Conservation (phyloP, 2,113 vertebrate species). For the Dryoscopus gambensis region DNA sequence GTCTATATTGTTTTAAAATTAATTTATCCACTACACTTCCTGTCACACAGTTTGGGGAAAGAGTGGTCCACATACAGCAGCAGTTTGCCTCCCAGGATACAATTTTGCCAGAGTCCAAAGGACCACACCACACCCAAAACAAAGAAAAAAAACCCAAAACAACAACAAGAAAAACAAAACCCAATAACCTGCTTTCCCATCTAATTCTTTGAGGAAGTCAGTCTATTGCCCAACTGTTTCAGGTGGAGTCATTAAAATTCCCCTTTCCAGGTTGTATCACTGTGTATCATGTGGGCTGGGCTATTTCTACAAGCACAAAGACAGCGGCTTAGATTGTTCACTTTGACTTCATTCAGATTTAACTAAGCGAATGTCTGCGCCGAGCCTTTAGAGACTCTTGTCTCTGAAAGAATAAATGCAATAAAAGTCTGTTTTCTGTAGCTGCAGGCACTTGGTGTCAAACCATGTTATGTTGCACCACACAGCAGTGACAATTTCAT, state of each 20-base stretch:
- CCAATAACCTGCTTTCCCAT: background rate
- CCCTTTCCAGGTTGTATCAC: background rate
- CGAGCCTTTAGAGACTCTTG: slow-evolving; percentile 69
- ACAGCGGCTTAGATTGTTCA: slow-evolving; percentile 45
- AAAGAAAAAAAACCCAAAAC: too few relatives aligned
- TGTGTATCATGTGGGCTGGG: background rate
- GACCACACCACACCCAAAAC: background rate
- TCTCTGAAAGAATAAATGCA: slow-evolving; percentile 71
- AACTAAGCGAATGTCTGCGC: slow-evolving; percentile 68
- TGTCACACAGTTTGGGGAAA: background rate
- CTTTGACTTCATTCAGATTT: slow-evolving; percentile 71
- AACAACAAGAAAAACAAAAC: too few relatives aligned
- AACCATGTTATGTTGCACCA: slow-evolving; percentile 66
- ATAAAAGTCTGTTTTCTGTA: slow-evolving; percentile 77
- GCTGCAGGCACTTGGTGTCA: slow-evolving; percentile 69
- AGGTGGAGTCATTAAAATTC: background rate
- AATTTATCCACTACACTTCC: background rate
- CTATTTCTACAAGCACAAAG: slow-evolving; percentile 39
- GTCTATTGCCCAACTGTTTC: background rate
- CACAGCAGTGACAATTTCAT: slow-evolving; percentile 75
- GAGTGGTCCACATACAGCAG: background rate
- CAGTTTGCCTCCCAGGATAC: background rate
- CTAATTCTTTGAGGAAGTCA: background rate
- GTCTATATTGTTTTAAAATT: background rate
- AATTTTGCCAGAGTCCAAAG: background rate